A percentile compares a stretch with the other conserved stretches of the same genome.
Conservation (phyloP, 2,113 vertebrate species). For the Lichenostomus cassidix region DNA sequence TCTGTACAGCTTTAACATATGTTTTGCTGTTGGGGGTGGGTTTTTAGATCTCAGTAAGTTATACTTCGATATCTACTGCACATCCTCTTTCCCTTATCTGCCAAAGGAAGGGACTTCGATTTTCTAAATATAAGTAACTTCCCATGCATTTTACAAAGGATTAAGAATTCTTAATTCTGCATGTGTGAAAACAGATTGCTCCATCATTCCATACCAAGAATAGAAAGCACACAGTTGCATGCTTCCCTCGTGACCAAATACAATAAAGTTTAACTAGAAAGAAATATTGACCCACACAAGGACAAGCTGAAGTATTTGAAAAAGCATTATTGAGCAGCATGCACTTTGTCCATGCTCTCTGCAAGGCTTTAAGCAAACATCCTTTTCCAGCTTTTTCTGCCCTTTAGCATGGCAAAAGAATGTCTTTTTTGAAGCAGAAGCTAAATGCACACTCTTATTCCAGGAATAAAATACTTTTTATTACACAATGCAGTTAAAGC, state of each 20-base stretch:
- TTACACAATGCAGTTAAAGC: background rate
- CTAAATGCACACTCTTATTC: background rate
- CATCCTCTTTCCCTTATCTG: background rate
- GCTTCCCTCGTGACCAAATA: constrained; percentile 34
- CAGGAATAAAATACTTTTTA: background rate
- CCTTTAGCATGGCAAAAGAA: background rate
- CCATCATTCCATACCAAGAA: background rate
- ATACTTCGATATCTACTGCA: background rate
- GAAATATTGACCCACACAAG: constrained; percentile 3
- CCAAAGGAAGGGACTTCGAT: background rate
- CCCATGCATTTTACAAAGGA: background rate
- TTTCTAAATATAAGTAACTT: background rate
- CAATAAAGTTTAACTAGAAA: constrained; percentile 63
- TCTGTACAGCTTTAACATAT: background rate
- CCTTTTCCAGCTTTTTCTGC: background rate
- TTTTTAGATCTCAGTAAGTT: background rate
- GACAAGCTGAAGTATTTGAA: constrained; percentile 43
- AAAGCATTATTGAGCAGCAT: constrained; percentile 17
- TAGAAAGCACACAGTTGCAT: background rate
- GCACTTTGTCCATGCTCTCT: constrained; percentile 61
- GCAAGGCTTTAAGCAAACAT: constrained; percentile 60
- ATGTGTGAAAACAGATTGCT: background rate
- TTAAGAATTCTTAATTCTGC: background rate
- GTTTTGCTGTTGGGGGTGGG: background rate
- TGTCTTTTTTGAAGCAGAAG: background rate